These are phyloP conservation scores for Neuroscelio doddi DNA, from an alignment of 2,888 invertebrate species.

Conservation along the genomic window DNA sequence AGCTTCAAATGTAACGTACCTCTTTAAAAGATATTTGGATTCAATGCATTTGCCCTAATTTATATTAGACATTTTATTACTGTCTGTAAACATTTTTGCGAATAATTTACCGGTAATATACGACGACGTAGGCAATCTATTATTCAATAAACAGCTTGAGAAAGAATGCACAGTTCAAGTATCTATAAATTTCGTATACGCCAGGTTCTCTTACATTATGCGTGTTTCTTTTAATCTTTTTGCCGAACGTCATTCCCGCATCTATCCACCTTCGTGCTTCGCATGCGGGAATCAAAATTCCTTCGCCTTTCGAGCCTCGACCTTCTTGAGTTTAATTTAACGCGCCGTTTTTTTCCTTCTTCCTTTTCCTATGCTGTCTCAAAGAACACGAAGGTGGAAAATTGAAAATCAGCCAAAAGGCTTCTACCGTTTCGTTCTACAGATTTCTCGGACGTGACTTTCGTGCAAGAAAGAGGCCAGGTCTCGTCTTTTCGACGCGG, in stretches of 20 bases:
- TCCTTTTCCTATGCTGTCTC: constrained; percentile 12
- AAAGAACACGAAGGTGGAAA: constrained; percentile 29
- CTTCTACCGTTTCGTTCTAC: constrained; percentile 38
- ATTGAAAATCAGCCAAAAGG: constrained; percentile 49
- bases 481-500: constrained; percentile 8
- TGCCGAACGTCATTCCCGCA: background rate
- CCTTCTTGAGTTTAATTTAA: constrained; percentile 13
- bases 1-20: too few species aligned
- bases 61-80: too few species aligned
- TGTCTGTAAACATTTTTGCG: too few species aligned
- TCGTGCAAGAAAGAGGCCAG: constrained; percentile 15
- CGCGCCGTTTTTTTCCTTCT: constrained; percentile 10
- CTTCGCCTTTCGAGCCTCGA: background rate
- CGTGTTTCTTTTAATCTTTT: constrained; percentile 12
- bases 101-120: too few species aligned
- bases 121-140: too few species aligned
- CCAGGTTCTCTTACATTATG: too few species aligned
- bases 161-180: too few species aligned
- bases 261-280: constrained; percentile 3
- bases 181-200: too few species aligned
- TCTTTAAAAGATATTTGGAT: too few species aligned
- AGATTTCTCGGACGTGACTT: constrained; percentile 48
- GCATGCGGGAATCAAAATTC: constrained; percentile 1
- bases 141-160: too few species aligned
- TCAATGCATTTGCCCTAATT: too few species aligned